Evolutionary conservation across 2,888 invertebrate species (phyloP), one percentile per base, ranked within the genome.

Genomic region (Steinernema carpocapsae): DNA sequence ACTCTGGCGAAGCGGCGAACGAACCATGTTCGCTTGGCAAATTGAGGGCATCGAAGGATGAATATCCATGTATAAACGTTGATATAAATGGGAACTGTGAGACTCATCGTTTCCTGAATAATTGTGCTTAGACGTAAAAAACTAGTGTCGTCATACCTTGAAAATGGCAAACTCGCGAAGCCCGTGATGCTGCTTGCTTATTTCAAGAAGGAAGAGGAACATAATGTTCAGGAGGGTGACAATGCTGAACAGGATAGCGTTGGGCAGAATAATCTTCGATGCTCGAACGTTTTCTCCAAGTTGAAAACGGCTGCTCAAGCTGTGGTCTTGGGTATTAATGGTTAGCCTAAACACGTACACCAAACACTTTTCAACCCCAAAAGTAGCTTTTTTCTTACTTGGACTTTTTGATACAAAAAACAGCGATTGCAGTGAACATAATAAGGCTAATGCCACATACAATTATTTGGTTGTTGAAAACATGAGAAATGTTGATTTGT

Each of bases 41-140:
- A 64, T 19, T 64, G 64, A 22, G 64, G 64, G 26, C 64, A 64
- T 12, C 64, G 64, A 26, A 64, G 22, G 37, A 64, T 64, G 64
- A 64, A 32, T 17, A 64, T 64, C 64, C 64, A 64, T 14, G 64
- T 29, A 29, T 64, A 64, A 26, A 64, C 17, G 64, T 64, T 64
- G 29, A 64, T 64, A 29, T 64, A 64, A 12, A 64, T 29, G 29
- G 64, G 64, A 12, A 64, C 64, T 3, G 64, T 64, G 32, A 64
- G 32, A n/a, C 64, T 64, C 64, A 64, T 64, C 32, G 37, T 32
- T 37, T 64, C 64, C 64, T 64, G 37, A 64, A 64, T 64, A 4
- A 29, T 12, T 64, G 14, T 48, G 22, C 22, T 14, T 12, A 14
- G 14, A 56, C 22, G 10, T 6, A 56, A 56, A 56, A 6, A 19